Percentiles rank a stretch among this genome's conserved stretches.
These are phyloP conservation scores for Chorisops tibialis DNA, from an alignment of 2,888 invertebrate species.

Conservation along the genomic window DNA sequence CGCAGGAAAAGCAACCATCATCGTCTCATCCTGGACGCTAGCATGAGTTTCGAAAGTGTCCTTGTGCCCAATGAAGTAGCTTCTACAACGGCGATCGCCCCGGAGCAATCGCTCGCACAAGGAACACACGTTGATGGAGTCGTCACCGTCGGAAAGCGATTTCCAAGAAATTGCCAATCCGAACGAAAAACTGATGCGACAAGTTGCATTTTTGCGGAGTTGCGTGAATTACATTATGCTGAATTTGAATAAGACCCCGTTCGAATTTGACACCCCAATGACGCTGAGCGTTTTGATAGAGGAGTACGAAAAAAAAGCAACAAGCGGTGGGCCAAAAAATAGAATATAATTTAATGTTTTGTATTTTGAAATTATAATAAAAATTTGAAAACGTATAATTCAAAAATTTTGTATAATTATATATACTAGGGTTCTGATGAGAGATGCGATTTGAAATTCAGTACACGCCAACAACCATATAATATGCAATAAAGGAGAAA, in stretches of 20 bases:
- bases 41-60: constrained; percentile 7
- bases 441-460: too few relatives aligned
- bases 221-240: constrained; percentile 23
- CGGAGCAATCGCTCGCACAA: background rate
- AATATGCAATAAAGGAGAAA: too few relatives aligned
- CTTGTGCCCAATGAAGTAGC: too few relatives aligned
- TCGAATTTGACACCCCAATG: background rate
- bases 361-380: too few relatives aligned
- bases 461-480: too few relatives aligned
- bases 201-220: constrained; percentile 19
- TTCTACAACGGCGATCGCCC: background rate
- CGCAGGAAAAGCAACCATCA: constrained; percentile 16
- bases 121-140: too few relatives aligned
- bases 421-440: too few relatives aligned
- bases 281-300: background rate
- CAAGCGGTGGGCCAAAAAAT: too few relatives aligned
- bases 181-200: constrained; percentile 1
- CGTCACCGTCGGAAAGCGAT: background rate
- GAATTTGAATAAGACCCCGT: background rate
- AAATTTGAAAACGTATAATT: too few relatives aligned
- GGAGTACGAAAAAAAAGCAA: constrained; percentile 4
- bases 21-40: background rate
- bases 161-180: background rate
- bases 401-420: too few relatives aligned
- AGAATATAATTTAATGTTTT: too few relatives aligned